Base-by-base conservation (phyloP, 2,113 vertebrate species). In the Camelus dromedarius region DNA sequence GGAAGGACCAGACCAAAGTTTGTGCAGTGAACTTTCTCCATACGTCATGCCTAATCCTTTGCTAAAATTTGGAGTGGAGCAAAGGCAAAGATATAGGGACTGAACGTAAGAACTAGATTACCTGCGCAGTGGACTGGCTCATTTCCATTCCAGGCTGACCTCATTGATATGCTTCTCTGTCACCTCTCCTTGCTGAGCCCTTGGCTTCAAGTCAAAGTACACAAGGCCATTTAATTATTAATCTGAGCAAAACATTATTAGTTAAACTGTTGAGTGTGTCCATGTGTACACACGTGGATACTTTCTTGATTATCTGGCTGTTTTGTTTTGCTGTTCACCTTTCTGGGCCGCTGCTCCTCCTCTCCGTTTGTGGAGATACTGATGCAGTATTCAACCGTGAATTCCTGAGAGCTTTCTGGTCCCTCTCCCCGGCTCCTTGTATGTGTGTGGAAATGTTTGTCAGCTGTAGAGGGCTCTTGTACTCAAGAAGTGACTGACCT, bases 151-250 rank as follows among this genome's bases (percentile, higher is more conserved):
- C 75, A 35, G 54, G 26, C 46, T 62, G 30, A 58, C 64, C 50
- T 42, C 0, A 0, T 20, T 4, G 6, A 46, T 69, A n/a, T 1
- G 38, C 19, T 73, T 81, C 48, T 66, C 72, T 95, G 32, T 89
- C 58, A 35, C 75, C 50, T 95, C 67, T 94, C 81, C 64, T 48
- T 58, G 60, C 83, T 52, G 80, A 86, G 69, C 30, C 16, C 19
- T 35, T 97, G 97, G 97, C 97, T 84, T 90, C 75, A n/a, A 60
- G 89, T 95, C 97, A 98, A 97, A 89, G 52, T 42, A 97, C 94
- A 95, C 94, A 97, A 79, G 52, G 69, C 90, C 94, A 87, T 94
- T 97, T 98, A 98, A 97, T 97, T 90, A 98, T 98, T 97, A 98
- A 98, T 95, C 94, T 3, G 83, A 83, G 90, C 35, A 84, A 96